Evolutionary conservation across 1,140 invertebrate species (phyloP), one percentile per base, ranked within the genome.

Genomic region (Doryteuthis pealeii): DNA sequence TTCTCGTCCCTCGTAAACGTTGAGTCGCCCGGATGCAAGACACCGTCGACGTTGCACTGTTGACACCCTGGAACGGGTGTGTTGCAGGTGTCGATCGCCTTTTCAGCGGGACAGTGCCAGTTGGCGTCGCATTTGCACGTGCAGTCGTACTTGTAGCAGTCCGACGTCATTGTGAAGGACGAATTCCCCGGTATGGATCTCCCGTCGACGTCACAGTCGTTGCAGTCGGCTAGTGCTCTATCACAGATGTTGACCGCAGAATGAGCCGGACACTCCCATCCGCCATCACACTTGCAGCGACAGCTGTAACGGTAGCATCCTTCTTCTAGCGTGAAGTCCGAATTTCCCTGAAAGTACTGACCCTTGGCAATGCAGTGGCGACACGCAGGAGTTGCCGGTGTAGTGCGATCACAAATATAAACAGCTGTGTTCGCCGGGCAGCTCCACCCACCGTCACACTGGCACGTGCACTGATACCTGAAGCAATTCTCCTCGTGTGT

Each of bases 401-500:
- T 32, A 12, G n/a, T 45, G n/a, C 45, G 22, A 68, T 70, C 72
- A 15, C 81, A 82, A 6, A 78, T 69, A 58, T 82, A 79, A 26
- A 78, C 54, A 14, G 83, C 80, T 4, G 73, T 73, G 33, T 75
- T 69, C 10, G 73, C 33, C 0, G 81, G 80, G 71, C 82, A 84
- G 1, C 35, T 62, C 68, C 72, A 77, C 12, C 69, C 76, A 1
- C 82, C 82, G 70, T 82, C 76, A 71, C 82, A 84, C 8, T 58
- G 40, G 70, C 83, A 84, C 32, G 79, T 69, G 40, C 83, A 84
- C 14, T 80, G 69, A 33, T 75, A 79, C 73, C 79, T 72, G 30
- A 65, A 70, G 66, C 83, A 84, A 62, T 78, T 74, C n/a, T 76
- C 67, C 8, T 71, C 67, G 18, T 75, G 74, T 28, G 73, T 74